A percentile compares a stretch with the other conserved stretches of the same genome.
Conservation (phyloP, 1,140 invertebrate species). For the Mactra quadrangularis region DNA sequence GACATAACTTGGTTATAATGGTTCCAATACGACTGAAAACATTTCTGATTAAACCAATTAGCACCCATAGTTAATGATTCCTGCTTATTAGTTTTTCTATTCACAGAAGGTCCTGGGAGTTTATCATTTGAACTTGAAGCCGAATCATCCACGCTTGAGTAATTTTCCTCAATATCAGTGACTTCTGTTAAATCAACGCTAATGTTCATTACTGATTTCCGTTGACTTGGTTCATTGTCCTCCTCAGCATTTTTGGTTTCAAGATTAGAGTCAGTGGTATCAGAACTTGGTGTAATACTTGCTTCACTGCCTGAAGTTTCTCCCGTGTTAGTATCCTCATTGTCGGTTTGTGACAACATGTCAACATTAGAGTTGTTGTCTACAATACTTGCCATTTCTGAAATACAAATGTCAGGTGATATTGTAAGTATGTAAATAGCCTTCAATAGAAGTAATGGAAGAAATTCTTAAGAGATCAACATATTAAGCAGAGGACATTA, state of each 20-base stretch:
- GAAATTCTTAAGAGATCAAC: too few species aligned
- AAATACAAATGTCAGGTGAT: not conserved
- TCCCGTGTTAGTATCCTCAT: slow-evolving; percentile 3
- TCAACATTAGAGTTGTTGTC: slow-evolving; percentile 10
- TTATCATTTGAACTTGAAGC: not conserved
- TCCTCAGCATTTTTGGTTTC: not conserved
- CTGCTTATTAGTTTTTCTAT: not conserved
- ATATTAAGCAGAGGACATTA: too few species aligned
- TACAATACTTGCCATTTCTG: not conserved
- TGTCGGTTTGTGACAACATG: slow-evolving; percentile 34
- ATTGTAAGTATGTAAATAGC: not conserved
- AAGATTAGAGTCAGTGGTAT: not conserved
- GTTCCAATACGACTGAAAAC: slow-evolving; percentile 75
- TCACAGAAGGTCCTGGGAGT: not conserved
- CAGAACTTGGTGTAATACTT: slow-evolving; percentile 1
- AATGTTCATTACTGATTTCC: not conserved
- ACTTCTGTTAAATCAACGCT: slow-evolving; percentile 44
- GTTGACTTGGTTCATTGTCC: not conserved
- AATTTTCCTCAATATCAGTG: slow-evolving; percentile 34
- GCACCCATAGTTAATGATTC: not conserved
- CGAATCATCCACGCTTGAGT: not conserved
- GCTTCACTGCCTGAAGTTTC: not conserved
- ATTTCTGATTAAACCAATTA: slow-evolving; percentile 72
- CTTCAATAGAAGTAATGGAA: not conserved
- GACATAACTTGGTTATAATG: slow-evolving; percentile 72